phyloP scores from a whole-genome alignment of 2,797 vertebrate genomes.

The Ptychadena robeensis region DNA sequence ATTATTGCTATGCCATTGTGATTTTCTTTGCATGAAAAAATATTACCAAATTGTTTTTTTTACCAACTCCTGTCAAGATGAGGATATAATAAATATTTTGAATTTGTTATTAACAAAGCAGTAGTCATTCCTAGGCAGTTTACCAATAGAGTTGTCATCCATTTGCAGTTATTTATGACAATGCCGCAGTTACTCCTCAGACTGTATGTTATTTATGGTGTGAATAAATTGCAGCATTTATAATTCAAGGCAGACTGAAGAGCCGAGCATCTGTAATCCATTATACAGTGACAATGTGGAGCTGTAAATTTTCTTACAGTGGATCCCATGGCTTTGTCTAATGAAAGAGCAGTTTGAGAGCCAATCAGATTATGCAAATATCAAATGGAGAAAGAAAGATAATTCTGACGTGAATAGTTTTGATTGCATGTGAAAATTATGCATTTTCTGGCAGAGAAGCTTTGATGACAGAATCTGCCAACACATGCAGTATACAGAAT shows the following conservation, averaged over 20 bases:
- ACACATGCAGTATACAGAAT: background rate
- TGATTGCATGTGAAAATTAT: conserved; percentile 51
- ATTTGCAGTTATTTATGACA: conserved; percentile 15
- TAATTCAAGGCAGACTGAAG: conserved; percentile 45
- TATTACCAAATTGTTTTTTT: conserved; percentile 20
- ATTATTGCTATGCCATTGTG: conserved; percentile 10
- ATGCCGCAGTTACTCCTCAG: background rate
- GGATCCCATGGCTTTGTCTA: conserved; percentile 52
- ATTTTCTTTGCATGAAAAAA: conserved; percentile 26
- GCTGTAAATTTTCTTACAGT: conserved; percentile 63
- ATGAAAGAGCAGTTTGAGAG: conserved; percentile 60
- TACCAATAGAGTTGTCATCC: conserved; percentile 24
- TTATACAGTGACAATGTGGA: conserved; percentile 41
- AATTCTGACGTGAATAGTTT: conserved; percentile 27
- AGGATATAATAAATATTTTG: conserved; percentile 29
- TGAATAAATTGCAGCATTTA: conserved; percentile 21
- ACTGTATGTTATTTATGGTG: background rate
- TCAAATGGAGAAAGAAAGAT: conserved; percentile 53
- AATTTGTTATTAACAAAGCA: conserved; percentile 28
- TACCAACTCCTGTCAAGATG: conserved; percentile 24
- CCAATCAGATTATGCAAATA: conserved; percentile 58
- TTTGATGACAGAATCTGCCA: conserved; percentile 7
- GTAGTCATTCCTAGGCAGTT: conserved; percentile 36
- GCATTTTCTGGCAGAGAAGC: conserved; percentile 24
- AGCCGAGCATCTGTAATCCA: conserved; percentile 37